phyloP scores from a whole-genome alignment of 2,797 vertebrate species.

The Alca torda region DNA sequence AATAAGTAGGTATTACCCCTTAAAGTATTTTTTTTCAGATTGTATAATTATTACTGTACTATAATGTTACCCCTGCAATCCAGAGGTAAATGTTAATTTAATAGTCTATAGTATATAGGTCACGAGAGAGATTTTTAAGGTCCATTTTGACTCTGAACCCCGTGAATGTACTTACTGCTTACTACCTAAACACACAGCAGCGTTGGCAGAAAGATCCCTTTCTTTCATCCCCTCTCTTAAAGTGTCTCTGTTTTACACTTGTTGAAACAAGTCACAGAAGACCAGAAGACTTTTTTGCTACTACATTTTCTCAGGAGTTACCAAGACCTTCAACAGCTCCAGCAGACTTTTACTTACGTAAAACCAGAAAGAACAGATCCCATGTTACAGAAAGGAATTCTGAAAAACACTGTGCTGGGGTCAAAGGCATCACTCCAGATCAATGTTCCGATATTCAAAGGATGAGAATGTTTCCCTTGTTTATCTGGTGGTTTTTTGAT shows the following conservation, averaged over 20 bases:
- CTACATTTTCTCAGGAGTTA: not conserved
- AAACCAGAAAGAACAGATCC: not conserved
- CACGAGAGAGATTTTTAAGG: not conserved
- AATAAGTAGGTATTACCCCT: not conserved
- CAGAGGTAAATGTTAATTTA: not conserved
- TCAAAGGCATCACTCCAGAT: not conserved
- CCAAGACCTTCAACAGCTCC: not conserved
- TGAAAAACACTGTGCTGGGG: too few relatives aligned
- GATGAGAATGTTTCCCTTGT: not conserved
- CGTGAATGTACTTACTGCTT: not conserved
- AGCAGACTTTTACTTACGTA: accelerated
- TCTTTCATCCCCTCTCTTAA: accelerated
- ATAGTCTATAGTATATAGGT: not conserved
- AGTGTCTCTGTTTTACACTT: not conserved
- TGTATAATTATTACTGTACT: not conserved
- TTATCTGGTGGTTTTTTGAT: not conserved
- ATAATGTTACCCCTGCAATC: not conserved
- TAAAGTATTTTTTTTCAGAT: not conserved
- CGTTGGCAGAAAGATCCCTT: not conserved
- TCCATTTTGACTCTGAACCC: not conserved
- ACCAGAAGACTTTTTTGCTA: not conserved
- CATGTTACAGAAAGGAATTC: not conserved
- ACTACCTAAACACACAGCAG: not conserved
- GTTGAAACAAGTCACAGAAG: not conserved
- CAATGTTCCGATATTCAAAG: not conserved